Conservation (phyloP, 2,113 vertebrate species). For the Periophthalmus modestus region DNA sequence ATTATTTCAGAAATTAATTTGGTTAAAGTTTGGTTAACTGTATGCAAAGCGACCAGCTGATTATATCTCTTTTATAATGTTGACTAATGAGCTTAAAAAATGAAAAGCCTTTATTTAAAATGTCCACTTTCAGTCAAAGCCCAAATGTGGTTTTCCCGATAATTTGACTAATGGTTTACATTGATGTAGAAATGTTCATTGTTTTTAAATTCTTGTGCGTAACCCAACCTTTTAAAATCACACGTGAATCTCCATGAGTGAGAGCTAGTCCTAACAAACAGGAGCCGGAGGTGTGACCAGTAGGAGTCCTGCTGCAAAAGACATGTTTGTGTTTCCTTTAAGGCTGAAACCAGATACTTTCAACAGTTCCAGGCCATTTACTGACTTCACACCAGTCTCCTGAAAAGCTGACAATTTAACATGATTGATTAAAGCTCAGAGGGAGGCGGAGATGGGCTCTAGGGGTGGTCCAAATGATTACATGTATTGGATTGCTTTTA, state of each 20-base stretch:
- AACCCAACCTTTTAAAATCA: constrained; percentile 4
- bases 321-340: constrained; percentile 49
- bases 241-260: neutral
- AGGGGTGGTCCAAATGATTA: neutral
- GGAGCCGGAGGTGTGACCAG: constrained; percentile 22
- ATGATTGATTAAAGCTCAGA: constrained; percentile 47
- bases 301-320: constrained; percentile 56
- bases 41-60: no score
- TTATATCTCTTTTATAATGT: no score
- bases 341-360: constrained; percentile 57
- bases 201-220: neutral
- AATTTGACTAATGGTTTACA: neutral
- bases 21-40: no score
- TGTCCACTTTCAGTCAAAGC: neutral
- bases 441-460: neutral
- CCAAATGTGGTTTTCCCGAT: neutral
- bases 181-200: neutral
- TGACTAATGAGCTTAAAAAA: no score
- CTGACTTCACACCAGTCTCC: constrained; percentile 25
- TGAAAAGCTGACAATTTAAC: constrained; percentile 23
- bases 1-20: no score
- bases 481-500: no score
- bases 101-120: no score
- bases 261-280: constrained; percentile 16
- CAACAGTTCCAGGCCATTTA: constrained; percentile 19